phyloP scores from a whole-genome alignment of 1,140 invertebrate genomes.

The Lutraria rhynchaena region DNA sequence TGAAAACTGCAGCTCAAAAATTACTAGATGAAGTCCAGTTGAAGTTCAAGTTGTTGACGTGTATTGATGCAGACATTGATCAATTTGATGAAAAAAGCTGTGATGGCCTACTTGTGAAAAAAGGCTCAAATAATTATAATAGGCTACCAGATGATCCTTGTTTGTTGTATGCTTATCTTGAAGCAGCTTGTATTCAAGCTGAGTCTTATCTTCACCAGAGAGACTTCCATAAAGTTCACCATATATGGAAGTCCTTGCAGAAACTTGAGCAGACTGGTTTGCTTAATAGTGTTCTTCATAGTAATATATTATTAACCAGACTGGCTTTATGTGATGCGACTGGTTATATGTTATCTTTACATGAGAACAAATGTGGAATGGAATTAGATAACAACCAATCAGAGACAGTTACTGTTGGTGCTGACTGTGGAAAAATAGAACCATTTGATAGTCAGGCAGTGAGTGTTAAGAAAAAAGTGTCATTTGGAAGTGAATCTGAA shows the following conservation, averaged over 20 bases:
- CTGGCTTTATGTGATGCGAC: slow-evolving; percentile 48
- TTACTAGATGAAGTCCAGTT: slow-evolving; percentile 5
- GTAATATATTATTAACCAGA: slow-evolving; percentile 42
- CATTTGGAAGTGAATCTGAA: slow-evolving; percentile 14
- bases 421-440: neutral
- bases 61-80: neutral
- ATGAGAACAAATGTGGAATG: neutral
- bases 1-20: neutral
- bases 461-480: slow-evolving; percentile 7
- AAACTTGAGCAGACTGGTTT: slow-evolving; percentile 27
- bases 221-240: slow-evolving; percentile 31
- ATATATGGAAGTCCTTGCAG: slow-evolving; percentile 25
- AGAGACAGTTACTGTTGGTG: neutral
- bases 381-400: neutral
- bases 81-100: neutral
- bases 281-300: slow-evolving; percentile 46
- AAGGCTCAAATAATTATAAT: neutral
- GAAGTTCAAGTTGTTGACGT: neutral
- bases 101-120: neutral
- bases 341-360: slow-evolving; percentile 25
- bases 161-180: slow-evolving; percentile 29
- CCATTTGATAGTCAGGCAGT: neutral
- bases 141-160: slow-evolving; percentile 7
- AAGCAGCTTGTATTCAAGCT: slow-evolving; percentile 37
- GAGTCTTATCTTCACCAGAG: slow-evolving; percentile 34